Conservation (phyloP, 2,888 invertebrate species). For the Polia nebulosa region DNA sequence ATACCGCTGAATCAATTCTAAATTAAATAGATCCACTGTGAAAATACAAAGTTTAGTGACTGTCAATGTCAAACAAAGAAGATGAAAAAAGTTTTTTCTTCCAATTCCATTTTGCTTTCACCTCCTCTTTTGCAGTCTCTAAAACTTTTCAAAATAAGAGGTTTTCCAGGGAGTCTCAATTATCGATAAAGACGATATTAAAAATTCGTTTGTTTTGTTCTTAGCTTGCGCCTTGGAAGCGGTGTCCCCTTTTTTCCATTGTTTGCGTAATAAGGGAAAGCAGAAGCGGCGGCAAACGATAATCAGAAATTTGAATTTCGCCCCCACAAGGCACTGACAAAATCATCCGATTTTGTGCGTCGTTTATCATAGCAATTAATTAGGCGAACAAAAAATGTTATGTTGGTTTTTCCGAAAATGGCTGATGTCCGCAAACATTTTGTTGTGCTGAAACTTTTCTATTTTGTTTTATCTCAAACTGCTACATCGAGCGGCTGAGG, state of each 20-base stretch:
- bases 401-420: constrained; percentile 76
- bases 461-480: constrained; percentile 65
- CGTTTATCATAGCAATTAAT: constrained; percentile 88
- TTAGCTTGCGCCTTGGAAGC: constrained; percentile 85
- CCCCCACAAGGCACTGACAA: constrained; percentile 84
- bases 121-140: constrained; percentile 89
- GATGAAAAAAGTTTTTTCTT: constrained; percentile 90
- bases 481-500: constrained; percentile 58
- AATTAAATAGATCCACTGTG: constrained; percentile 89
- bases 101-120: constrained; percentile 89
- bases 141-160: constrained; percentile 91
- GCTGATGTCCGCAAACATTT: constrained; percentile 78
- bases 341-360: constrained; percentile 88
- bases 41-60: constrained; percentile 89
- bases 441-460: constrained; percentile 73
- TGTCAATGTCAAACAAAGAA: constrained; percentile 91
- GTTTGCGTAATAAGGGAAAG: constrained; percentile 88
- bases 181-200: constrained; percentile 91
- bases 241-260: constrained; percentile 89
- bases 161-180: constrained; percentile 90
- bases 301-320: constrained; percentile 90
- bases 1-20: constrained; percentile 84
- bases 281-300: constrained; percentile 86
- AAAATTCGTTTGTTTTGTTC: constrained; percentile 91
- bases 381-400: constrained; percentile 84